Evolutionary conservation across 2,797 vertebrate species (phyloP).

Genomic region (Pangasius sanitwongsei): DNA sequence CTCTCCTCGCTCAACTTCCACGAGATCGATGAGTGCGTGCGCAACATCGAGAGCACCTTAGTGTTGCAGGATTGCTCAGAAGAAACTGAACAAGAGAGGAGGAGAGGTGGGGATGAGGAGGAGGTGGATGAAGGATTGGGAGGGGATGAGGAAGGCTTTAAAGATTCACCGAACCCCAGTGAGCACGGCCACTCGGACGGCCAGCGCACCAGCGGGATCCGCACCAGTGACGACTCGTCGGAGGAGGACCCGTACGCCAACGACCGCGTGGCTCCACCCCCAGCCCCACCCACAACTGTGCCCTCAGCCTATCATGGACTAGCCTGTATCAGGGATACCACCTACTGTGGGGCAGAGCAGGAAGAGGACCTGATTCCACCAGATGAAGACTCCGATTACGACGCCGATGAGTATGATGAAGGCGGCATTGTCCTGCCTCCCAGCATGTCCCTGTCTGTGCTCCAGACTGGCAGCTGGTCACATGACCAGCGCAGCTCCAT

Average conservation of each 20-base stretch:
- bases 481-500: conserved; percentile 87
- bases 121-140: conserved; percentile 96
- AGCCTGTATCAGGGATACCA: conserved; percentile 78
- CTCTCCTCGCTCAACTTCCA: conserved; percentile 94
- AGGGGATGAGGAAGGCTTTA: conserved; percentile 91
- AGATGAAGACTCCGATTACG: conserved; percentile 88
- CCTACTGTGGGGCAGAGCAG: conserved; percentile 76
- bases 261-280: conserved; percentile 78
- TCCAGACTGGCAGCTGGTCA: conserved; percentile 88
- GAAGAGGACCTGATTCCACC: conserved; percentile 84
- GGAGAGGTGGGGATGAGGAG: conserved; percentile 74
- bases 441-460: conserved; percentile 85
- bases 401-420: conserved; percentile 90
- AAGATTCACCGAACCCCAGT: conserved; percentile 95
- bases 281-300: conserved; percentile 64
- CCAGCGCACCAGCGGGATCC: conserved; percentile 94
- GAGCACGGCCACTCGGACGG: conserved; percentile 93
- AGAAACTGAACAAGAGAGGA: conserved; percentile 65
- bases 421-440: conserved; percentile 87
- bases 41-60: conserved; percentile 89
- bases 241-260: conserved; percentile 97
- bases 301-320: conserved; percentile 69
- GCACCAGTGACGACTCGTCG: conserved; percentile 96
- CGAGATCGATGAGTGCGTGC: conserved; percentile 96
- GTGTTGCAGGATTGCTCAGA: conserved; percentile 63